Conservation (phyloP, 1,140 invertebrate species). For the Drosophila oshimai region DNA sequence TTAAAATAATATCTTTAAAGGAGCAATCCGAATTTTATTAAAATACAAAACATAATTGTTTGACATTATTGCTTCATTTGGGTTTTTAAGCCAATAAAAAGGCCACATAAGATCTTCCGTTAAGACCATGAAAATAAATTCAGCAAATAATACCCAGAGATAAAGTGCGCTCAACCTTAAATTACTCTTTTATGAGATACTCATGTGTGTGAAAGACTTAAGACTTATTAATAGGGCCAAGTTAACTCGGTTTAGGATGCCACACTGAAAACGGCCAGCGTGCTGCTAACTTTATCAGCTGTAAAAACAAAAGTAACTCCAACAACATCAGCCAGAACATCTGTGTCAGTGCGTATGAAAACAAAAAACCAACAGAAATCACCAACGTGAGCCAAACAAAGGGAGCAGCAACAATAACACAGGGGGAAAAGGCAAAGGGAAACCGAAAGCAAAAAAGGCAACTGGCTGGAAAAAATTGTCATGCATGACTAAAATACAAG, state of each 20-base stretch:
- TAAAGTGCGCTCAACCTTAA: neutral
- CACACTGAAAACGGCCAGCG: slow-evolving; percentile 25
- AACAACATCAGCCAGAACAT: slow-evolving; percentile 9
- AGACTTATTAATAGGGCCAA: slow-evolving; percentile 23
- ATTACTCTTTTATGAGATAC: neutral
- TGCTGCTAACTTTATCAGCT: slow-evolving; percentile 65
- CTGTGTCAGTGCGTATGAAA: slow-evolving; percentile 57
- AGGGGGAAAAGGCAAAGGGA: slow-evolving; percentile 12
- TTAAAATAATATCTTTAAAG: too few species aligned
- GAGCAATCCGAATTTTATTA: too few species aligned
- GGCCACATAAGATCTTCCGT: too few species aligned
- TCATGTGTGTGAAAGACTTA: slow-evolving; percentile 2
- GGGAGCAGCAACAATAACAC: slow-evolving; percentile 18
- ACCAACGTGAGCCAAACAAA: slow-evolving; percentile 31
- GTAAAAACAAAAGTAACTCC: slow-evolving; percentile 44
- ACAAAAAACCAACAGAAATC: slow-evolving; percentile 25
- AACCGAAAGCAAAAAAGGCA: slow-evolving; percentile 26
- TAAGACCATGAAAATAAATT: too few species aligned
- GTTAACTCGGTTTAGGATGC: slow-evolving; percentile 57
- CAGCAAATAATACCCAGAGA: neutral
- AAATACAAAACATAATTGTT: too few species aligned
- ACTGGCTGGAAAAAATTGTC: slow-evolving; percentile 72
- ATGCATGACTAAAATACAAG: slow-evolving; percentile 76
- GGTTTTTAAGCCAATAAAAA: too few species aligned
- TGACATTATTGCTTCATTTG: too few species aligned